Evolutionary conservation across 2,888 invertebrate species (phyloP), one percentile per base, ranked within the genome.

Genomic region (Heliconius cydno): DNA sequence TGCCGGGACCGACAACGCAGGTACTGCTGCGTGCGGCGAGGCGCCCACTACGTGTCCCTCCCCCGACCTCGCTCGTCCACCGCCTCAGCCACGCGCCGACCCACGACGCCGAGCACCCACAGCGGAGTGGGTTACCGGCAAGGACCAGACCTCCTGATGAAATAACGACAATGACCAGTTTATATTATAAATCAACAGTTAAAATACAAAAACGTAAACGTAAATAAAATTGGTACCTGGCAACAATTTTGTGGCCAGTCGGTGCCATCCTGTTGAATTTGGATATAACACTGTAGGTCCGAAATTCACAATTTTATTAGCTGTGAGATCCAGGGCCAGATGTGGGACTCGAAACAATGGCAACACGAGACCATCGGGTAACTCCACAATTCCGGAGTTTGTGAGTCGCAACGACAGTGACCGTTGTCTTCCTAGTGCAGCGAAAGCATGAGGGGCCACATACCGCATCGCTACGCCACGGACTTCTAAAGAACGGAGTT

Each of bases 61-160:
- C 98, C 92, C 83, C 98, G 92, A 86, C 98, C 92, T 98, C 98
- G 97, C 87, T 97, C 96, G 79, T 97, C 98, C 98, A 98, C 79
- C 98, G 96, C 67, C 98, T 95, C 85, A 98, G 92, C 98, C 98
- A 98, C 84, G 97, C 96, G 63, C 98, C 98, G 85, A 97, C 95
- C 98, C 98, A 98, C 71, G 97, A 97, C 82, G 98, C 95, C 68
- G 97, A 97, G 89, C 98, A 98, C 81, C 98, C 98, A 90, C 98
- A 98, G 76, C 96, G 96, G 88, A 98, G 96, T 1, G 97, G 97
- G 91, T 98, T 98, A 82, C 97, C 97, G 2, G 97, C 96, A 83
- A 98, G 96, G 84, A 97, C 96, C 81, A 98, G 94, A 12, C 98
- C 98, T 76, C 98, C 85, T 85, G 88, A 88, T 67, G 63, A 71